Evolutionary conservation across 1,140 invertebrate species (phyloP), one percentile per base, ranked within the genome.

Genomic region (Drosophila fuyamai): DNA sequence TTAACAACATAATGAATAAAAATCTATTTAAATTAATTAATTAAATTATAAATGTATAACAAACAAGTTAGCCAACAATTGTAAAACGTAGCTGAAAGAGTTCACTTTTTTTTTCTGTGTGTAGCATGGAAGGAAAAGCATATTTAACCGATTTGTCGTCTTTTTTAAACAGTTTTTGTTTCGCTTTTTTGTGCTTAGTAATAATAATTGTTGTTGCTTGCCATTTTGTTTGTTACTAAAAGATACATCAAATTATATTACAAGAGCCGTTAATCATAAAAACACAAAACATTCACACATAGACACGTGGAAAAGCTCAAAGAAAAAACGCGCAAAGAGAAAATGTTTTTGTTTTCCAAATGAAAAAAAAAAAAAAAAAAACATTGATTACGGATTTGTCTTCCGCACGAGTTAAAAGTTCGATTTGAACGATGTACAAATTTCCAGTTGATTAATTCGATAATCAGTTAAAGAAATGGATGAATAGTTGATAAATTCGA

Each of bases 201-300:
- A 36, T 75, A 50, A 48, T 75, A 50, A 65, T 66, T 75, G 71
- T 76, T 76, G 73, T 75, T 74, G 67, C 71, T 75, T 75, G 71
- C 29, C 60, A 75, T 75, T 75, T 76, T 65, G 71, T 75, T 75
- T 74, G 71, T 75, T 75, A 75, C 72, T 50, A 66, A 71, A 51
- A 73, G 38, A 35, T 13, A 53, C 10, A 38, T 12, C 58, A 43
- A 50, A 54, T 41, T 76, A 55, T 55, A 51, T 65, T 63, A 43
- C 43, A 75, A 75, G 59, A 56, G 54, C 60, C 72, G 73, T 65
- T 76, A 76, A 76, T 61, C 68, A 74, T 74, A 74, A 53, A 47
- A 54, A 13, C 18, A 62, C 23, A 63, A 36, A 60, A 46, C 44
- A 57, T 47, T 38, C 41, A 77, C 18, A 66, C 44, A 59, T 38